Evolutionary conservation across 2,888 invertebrate genomes (phyloP).

Genomic region (Ctenicera cuprea): DNA sequence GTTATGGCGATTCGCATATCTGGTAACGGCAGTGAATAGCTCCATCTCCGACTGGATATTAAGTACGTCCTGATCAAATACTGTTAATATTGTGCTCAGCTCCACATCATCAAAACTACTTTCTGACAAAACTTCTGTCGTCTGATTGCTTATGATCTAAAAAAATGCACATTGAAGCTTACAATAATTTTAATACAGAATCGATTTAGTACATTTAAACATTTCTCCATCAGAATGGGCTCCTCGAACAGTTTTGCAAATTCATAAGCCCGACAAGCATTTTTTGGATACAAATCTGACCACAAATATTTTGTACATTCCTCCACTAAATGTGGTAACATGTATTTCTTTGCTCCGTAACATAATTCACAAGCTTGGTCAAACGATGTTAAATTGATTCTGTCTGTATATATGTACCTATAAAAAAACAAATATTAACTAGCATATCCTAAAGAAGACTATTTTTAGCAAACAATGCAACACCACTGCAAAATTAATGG

Average conservation of each 20-base stretch:
- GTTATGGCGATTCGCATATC: constrained; percentile 79
- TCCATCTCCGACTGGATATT: constrained; percentile 86
- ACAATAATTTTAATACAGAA: constrained; percentile 11
- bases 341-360: constrained; percentile 92
- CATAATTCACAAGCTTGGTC: constrained; percentile 92
- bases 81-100: constrained; percentile 82
- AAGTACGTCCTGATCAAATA: constrained; percentile 84
- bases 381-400: constrained; percentile 86
- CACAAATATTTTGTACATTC: constrained; percentile 90
- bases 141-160: constrained; percentile 85
- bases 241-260: constrained; percentile 91
- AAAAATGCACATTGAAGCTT: constrained; percentile 53
- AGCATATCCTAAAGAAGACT: no score
- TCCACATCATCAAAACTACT: constrained; percentile 87
- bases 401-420: constrained; percentile 89
- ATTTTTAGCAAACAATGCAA: no score
- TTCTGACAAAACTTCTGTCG: constrained; percentile 84
- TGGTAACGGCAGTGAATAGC: constrained; percentile 83
- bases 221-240: constrained; percentile 86
- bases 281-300: constrained; percentile 86
- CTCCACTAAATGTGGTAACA: constrained; percentile 88
- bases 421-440: constrained; percentile 8
- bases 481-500: no score
- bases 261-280: constrained; percentile 90
- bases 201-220: constrained; percentile 78